phyloP scores from a whole-genome alignment of 1,140 invertebrate genomes.

The Bombus cullumanus region DNA sequence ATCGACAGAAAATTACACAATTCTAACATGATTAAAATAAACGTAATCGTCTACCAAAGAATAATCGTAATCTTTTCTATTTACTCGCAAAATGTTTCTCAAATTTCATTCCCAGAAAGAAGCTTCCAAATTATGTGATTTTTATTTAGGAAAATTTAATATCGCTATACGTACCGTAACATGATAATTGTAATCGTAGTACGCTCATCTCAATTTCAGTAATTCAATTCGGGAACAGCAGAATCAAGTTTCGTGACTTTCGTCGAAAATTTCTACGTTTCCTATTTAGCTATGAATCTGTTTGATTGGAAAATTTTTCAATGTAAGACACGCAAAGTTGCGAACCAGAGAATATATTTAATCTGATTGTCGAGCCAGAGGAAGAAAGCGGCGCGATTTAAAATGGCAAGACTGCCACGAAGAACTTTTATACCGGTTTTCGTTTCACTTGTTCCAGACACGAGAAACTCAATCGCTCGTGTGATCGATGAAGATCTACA shows the following conservation, averaged over 20 bases:
- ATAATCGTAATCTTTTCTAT: too few relatives aligned
- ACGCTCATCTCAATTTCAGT: background rate
- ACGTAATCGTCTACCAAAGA: too few relatives aligned
- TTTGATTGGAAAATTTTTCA: background rate
- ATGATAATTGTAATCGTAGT: background rate
- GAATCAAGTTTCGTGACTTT: background rate
- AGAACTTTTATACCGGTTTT: constrained; percentile 59
- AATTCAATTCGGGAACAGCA: background rate
- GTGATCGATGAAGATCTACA: constrained; percentile 6
- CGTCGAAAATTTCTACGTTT: background rate
- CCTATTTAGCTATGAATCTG: background rate
- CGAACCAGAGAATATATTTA: background rate
- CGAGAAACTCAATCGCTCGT: constrained; percentile 49
- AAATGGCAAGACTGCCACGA: constrained; percentile 35
- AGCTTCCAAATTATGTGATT: background rate
- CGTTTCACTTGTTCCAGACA: constrained; percentile 53
- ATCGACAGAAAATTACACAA: background rate
- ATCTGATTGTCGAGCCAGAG: constrained; percentile 4
- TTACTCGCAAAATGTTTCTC: too few relatives aligned
- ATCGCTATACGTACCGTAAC: background rate
- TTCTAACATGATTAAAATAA: too few relatives aligned
- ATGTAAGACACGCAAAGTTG: background rate
- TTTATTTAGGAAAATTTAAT: background rate
- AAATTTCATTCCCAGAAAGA: too few relatives aligned
- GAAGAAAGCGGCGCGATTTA: constrained; percentile 50